Evolutionary conservation across 2,113 vertebrate species (phyloP).

Genomic region (Gallinago undulata): DNA sequence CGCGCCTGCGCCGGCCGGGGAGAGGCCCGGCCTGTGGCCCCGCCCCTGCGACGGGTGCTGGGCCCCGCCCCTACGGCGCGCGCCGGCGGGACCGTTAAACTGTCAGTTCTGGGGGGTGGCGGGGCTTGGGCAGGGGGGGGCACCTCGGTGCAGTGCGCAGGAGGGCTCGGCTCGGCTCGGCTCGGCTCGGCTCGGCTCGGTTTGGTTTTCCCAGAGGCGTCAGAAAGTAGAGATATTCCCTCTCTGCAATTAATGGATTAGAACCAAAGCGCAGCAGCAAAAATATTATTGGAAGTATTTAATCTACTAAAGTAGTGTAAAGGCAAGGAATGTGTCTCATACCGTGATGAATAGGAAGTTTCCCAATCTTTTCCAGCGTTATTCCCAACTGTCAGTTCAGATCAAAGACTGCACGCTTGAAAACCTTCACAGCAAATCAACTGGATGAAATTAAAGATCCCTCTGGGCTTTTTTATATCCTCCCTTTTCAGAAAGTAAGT

Average conservation of each 20-base stretch:
- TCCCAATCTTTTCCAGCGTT: conserved; percentile 77
- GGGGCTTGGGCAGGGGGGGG: background rate
- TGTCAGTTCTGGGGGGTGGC: background rate
- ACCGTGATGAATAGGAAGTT: background rate
- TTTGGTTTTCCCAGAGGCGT: accelerated
- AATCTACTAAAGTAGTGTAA: background rate
- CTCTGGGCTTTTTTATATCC: conserved; percentile 96
- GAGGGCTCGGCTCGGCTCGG: accelerated
- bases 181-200: too few relatives aligned
- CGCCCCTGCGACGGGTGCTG: background rate
- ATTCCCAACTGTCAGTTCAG: conserved; percentile 98
- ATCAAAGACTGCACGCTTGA: conserved; percentile 94
- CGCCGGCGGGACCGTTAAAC: background rate
- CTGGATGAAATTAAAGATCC: conserved; percentile 98
- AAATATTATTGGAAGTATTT: background rate
- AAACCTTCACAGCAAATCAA: conserved; percentile 97
- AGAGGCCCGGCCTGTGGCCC: background rate
- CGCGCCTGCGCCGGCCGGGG: background rate
- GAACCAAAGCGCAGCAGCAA: background rate
- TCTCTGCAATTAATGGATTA: accelerated
- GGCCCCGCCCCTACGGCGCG: background rate
- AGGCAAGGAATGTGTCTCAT: background rate
- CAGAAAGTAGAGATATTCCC: background rate
- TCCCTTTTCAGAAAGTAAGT: conserved; percentile 95
- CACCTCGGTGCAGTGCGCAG: accelerated